Evolutionary conservation across 53 echinoderm and acorn worm genomes (phyloP), one percentile per base, ranked within the genome.

Genomic region (Zoroaster sp.): DNA sequence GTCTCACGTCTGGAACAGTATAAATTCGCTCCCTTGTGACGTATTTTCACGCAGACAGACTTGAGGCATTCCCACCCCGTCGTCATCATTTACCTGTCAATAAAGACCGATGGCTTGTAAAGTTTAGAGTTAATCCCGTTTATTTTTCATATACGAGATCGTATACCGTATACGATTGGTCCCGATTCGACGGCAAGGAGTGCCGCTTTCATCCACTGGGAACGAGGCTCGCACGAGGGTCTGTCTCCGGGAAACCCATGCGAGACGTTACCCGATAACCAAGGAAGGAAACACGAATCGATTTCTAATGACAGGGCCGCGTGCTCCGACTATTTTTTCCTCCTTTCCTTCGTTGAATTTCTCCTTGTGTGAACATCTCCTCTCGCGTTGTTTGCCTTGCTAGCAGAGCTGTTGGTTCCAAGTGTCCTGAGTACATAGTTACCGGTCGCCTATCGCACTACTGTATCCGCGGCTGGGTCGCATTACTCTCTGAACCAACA

Each of bases 241-340:
- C 40, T 18, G 65, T 79, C 79, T 59, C 59, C 39, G 63, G 38
- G 38, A 63, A 32, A 39, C 70, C 85, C 85, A 34, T 10, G 18
- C 85, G 35, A 71, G 71, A 89, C 79, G 89, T 79, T 53, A 89
- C 80, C 89, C 52, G 89, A 89, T 78, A 77, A 32, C 38, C 30
- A 69, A 65, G 80, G 54, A 34, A 89, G 89, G 89, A 89, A 89
- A 79, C 72, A 42, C 79, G 37, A 79, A 89, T 89, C 78, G 79
- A 69, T 78, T 70, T 67, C 36, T 89, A 89, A 89, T 82, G 63
- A 81, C 74, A 63, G 73, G 49, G 75, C 36, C 90, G 90, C 40
- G 77, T 54, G 65, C 74, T 53, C 69, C 63, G 44, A 42, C 59
- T 55, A 72, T 87, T 49, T 53, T 37, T 21, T 68, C 39, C 80